phyloP scores from a whole-genome alignment of 2,797 vertebrate species.

The Gambusia yucatana region DNA sequence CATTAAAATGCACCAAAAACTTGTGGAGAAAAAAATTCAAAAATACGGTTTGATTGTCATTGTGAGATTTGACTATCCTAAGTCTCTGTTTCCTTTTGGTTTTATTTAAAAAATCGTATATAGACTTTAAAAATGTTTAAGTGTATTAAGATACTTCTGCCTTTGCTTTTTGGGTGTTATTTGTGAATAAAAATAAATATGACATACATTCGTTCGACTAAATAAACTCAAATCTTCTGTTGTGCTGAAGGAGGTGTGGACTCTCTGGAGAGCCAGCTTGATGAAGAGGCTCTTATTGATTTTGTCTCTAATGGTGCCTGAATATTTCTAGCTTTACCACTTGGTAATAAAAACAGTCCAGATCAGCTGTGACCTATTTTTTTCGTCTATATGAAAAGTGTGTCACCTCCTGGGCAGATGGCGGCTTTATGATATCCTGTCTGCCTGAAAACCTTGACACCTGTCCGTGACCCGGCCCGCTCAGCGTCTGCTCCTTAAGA shows the following conservation, averaged over 20 bases:
- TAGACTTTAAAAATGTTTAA: background rate
- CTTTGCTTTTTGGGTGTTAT: background rate
- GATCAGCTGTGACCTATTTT: background rate
- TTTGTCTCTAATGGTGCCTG: conserved; percentile 1
- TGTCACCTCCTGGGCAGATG: conserved; percentile 3
- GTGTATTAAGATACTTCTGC: background rate
- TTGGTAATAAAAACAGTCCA: background rate
- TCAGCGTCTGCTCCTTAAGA: background rate
- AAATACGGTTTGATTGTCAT: background rate
- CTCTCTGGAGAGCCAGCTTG: background rate
- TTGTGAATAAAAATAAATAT: background rate
- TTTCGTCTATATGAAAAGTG: background rate
- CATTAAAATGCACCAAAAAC: background rate
- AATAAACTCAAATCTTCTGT: background rate
- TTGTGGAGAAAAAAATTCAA: background rate
- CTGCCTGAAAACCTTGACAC: conserved; percentile 6
- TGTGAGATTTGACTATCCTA: background rate
- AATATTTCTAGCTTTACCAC: background rate
- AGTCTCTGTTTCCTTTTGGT: background rate
- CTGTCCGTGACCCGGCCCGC: conserved; percentile 34
- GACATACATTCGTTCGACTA: background rate
- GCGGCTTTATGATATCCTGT: background rate
- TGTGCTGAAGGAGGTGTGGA: background rate
- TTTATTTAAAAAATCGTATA: background rate
- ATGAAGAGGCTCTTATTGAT: background rate